These are phyloP conservation scores for Sitta carolinensis DNA, from an alignment of 2,797 vertebrate genomes.

Conservation along the genomic window DNA sequence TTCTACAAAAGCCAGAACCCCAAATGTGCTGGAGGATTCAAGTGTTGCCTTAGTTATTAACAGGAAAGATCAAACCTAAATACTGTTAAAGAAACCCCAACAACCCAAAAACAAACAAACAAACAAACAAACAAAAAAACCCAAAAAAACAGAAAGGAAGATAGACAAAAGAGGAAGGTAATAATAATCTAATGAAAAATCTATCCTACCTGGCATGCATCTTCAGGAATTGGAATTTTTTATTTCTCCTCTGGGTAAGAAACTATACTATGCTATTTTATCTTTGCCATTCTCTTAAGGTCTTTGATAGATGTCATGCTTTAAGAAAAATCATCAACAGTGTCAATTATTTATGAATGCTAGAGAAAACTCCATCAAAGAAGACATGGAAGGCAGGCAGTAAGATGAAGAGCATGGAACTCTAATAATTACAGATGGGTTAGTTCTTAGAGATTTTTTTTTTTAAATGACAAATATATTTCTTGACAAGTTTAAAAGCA, in stretches of 20 bases:
- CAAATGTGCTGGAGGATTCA: not conserved
- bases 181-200: not conserved
- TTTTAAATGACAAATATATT: not conserved
- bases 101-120: not conserved
- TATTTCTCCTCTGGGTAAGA: not conserved
- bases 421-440: not conserved
- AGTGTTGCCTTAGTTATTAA: not conserved
- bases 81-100: not conserved
- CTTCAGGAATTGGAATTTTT: not conserved
- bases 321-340: slow-evolving; percentile 10
- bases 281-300: not conserved
- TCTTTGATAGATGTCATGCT: not conserved
- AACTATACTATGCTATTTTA: slow-evolving; percentile 1
- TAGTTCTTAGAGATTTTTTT: not conserved
- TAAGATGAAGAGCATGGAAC: not conserved
- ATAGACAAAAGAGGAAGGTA: not conserved
- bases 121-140: not conserved
- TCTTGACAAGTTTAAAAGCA: not conserved
- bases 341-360: slow-evolving; percentile 37
- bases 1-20: not conserved
- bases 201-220: not conserved
- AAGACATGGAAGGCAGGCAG: not conserved
- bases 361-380: not conserved
- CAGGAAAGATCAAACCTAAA: not conserved
- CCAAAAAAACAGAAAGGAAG: not conserved